Percentiles rank a stretch among this genome's conserved stretches.
These are phyloP conservation scores for Microplitis deprimator DNA, from an alignment of 2,888 invertebrate species.

Conservation along the genomic window DNA sequence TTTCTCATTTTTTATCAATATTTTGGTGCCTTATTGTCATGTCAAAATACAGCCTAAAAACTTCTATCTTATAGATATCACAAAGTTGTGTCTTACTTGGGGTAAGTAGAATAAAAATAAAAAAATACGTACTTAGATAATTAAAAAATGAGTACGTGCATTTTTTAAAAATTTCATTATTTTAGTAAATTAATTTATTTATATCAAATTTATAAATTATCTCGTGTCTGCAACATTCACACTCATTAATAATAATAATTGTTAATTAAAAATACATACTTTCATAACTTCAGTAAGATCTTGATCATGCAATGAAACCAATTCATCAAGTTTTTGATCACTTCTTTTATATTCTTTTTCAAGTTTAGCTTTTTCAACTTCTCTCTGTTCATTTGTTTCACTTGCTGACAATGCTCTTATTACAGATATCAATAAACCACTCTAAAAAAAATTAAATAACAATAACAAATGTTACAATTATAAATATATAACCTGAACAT, in stretches of 20 bases:
- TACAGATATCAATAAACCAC: conserved; percentile 92
- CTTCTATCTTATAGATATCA: no score
- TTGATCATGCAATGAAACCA: conserved; percentile 89
- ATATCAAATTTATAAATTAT: no score
- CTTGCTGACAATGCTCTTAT: conserved; percentile 95
- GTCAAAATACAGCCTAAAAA: no score
- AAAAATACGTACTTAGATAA: no score
- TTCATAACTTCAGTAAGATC: conserved; percentile 89
- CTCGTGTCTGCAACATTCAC: no score
- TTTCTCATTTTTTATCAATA: no score
- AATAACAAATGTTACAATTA: conserved; percentile 21
- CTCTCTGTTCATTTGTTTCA: conserved; percentile 92
- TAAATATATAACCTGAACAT: conserved; percentile 7
- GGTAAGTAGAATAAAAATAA: no score
- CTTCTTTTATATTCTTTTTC: conserved; percentile 95
- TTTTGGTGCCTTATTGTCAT: no score
- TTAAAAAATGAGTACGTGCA: no score
- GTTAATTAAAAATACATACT: conserved; percentile 64
- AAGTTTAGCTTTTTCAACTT: conserved; percentile 92
- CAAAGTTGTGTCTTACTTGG: no score
- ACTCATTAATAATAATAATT: not conserved
- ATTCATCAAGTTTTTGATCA: conserved; percentile 89
- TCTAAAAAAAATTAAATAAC: conserved; percentile 72
- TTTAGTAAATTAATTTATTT: no score
- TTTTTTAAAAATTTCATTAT: no score